Conservation (phyloP, 2,113 vertebrate genomes). For the Aviceda subcristata region DNA sequence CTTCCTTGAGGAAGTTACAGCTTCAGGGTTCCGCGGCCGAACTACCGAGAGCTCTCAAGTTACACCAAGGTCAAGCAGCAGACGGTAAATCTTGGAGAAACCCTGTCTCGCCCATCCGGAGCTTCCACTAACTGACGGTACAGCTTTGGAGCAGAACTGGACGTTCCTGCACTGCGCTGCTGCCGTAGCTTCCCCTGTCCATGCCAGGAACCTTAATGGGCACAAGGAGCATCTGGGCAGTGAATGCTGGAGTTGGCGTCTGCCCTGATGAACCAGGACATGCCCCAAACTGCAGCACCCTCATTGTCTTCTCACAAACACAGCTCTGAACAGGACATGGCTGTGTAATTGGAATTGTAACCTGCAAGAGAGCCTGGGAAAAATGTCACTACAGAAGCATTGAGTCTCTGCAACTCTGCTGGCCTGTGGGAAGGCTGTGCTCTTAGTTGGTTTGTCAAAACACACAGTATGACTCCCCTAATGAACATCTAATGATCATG, state of each 20-base stretch:
- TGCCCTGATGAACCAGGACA: not conserved
- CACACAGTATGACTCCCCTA: not conserved
- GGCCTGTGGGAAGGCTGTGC: not conserved
- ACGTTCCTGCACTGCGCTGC: not conserved
- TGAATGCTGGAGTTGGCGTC: not conserved
- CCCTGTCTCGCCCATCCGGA: not conserved
- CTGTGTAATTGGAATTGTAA: too few species aligned
- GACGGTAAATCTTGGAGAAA: constrained; percentile 45
- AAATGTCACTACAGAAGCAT: too few species aligned
- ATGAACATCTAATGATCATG: not conserved
- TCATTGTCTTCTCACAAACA: fast-evolving
- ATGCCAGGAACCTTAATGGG: not conserved
- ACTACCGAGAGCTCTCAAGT: constrained; percentile 48
- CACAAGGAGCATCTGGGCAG: not conserved
- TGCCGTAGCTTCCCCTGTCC: not conserved
- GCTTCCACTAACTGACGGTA: not conserved
- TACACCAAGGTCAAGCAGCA: constrained; percentile 23
- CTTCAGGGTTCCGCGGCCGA: constrained; percentile 65
- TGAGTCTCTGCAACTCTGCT: not conserved
- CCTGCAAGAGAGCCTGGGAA: not conserved
- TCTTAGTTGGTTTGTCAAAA: fast-evolving
- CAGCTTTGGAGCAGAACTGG: not conserved
- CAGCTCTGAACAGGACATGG: not conserved
- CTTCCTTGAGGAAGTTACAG: constrained; percentile 79
- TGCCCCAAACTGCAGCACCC: not conserved